phyloP scores from a whole-genome alignment of 2,113 vertebrate genomes.

The Amblyornis subalaris region DNA sequence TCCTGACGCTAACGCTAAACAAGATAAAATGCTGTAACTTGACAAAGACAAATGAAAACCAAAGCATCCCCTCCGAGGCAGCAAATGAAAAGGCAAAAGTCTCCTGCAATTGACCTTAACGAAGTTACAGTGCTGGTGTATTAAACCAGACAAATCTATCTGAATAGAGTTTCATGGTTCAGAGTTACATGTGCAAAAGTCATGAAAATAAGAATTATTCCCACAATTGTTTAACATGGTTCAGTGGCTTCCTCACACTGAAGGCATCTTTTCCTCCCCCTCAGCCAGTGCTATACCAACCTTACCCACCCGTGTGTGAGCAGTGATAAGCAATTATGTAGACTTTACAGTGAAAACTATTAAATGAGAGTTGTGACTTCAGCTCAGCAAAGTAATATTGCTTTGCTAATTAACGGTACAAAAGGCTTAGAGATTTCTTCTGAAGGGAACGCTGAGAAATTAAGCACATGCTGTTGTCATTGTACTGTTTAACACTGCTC shows the following conservation, averaged over 20 bases:
- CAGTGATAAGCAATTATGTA: neutral
- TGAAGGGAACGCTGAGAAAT: constrained; percentile 2
- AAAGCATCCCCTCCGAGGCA: neutral
- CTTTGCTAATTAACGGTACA: constrained; percentile 33
- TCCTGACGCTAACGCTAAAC: neutral
- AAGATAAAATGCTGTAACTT: neutral
- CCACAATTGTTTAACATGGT: neutral
- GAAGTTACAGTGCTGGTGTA: neutral
- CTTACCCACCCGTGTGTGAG: neutral
- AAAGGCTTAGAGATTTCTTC: constrained; percentile 2
- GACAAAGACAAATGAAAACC: neutral
- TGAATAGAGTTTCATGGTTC: neutral
- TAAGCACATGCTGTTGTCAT: neutral
- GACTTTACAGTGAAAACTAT: neutral
- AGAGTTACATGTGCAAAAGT: neutral
- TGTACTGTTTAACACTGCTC: neutral
- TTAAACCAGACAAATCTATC: constrained; percentile 10
- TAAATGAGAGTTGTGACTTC: neutral
- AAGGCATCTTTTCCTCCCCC: neutral
- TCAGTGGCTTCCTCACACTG: neutral
- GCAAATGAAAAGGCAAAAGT: neutral
- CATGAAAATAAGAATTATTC: constrained; percentile 16
- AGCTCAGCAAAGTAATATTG: constrained; percentile 3
- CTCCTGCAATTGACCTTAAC: neutral
- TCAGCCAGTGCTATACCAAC: neutral